Evolutionary conservation across 2,797 vertebrate species (phyloP).

Genomic region (Podargus strigoides): DNA sequence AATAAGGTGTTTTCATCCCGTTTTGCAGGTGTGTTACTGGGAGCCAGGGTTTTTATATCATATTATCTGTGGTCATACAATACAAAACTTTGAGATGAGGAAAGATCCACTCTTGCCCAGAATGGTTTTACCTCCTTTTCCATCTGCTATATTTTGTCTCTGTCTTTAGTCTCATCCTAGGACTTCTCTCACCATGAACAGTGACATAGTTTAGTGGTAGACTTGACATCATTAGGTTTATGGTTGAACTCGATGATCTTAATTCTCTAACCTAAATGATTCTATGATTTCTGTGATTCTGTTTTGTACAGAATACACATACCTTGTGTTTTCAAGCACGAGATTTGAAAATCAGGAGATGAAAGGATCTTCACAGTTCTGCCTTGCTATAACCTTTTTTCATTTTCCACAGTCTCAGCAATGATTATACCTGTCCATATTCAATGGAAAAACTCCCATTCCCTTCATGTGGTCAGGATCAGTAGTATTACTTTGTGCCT

Average conservation of each 20-base stretch:
- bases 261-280: not conserved
- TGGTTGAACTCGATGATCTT: accelerated
- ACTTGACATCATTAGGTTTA: not conserved
- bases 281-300: not conserved
- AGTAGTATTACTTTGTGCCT: not conserved
- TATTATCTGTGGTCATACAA: not conserved
- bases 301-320: not conserved
- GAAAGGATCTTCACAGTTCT: not conserved
- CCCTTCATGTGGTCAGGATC: not conserved
- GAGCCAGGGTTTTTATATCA: accelerated
- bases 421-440: not conserved
- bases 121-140: not conserved
- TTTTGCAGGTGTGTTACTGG: not conserved
- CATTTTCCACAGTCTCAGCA: not conserved
- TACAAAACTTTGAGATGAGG: not conserved
- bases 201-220: accelerated
- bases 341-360: not conserved
- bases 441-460: not conserved
- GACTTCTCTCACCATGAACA: not conserved
- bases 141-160: not conserved
- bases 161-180: not conserved
- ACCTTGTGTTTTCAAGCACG: not conserved
- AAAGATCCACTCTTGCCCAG: not conserved
- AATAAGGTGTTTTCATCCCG: not conserved
- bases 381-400: not conserved